A percentile compares a stretch with the other conserved stretches of the same genome.
phyloP scores from a whole-genome alignment of 2,113 vertebrate genomes.

The Octodon degus region DNA sequence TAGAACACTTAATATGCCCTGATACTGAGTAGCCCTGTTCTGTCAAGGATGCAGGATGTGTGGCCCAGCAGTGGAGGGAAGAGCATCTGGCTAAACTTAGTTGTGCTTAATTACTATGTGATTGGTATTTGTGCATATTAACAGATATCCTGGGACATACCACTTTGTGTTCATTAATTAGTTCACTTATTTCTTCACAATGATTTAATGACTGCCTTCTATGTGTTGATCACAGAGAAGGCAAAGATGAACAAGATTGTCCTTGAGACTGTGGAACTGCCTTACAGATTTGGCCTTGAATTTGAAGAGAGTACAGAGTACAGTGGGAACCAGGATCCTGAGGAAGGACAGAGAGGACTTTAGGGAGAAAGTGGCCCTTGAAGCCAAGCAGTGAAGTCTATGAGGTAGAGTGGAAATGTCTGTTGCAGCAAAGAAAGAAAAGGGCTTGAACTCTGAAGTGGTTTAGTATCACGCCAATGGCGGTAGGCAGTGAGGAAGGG shows the following conservation, averaged over 20 bases:
- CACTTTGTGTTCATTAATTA: slow-evolving; percentile 68
- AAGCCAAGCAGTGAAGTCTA: neutral
- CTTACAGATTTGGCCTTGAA: neutral
- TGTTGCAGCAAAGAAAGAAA: neutral
- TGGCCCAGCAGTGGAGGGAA: neutral
- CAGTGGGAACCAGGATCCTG: neutral
- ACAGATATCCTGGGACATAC: slow-evolving; percentile 65
- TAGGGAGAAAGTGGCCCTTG: neutral
- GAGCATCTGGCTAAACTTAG: neutral
- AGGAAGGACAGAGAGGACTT: neutral
- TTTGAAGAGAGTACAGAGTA: neutral
- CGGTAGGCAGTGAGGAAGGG: neutral
- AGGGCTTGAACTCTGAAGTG: neutral
- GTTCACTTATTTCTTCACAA: slow-evolving; percentile 59
- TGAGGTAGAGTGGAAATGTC: neutral
- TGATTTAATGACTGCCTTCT: slow-evolving; percentile 50
- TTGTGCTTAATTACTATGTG: slow-evolving; percentile 43
- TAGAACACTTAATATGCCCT: neutral
- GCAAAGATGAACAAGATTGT: neutral
- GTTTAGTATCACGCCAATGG: neutral
- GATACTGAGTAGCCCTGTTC: neutral
- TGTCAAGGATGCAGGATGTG: neutral
- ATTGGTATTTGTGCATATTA: slow-evolving; percentile 54
- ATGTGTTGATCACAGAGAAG: neutral
- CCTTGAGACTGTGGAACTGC: neutral